A percentile compares a stretch with the other conserved stretches of the same genome.
Evolutionary conservation across 2,797 vertebrate genomes (phyloP).

Genomic region (Arctocebus calabarensis): DNA sequence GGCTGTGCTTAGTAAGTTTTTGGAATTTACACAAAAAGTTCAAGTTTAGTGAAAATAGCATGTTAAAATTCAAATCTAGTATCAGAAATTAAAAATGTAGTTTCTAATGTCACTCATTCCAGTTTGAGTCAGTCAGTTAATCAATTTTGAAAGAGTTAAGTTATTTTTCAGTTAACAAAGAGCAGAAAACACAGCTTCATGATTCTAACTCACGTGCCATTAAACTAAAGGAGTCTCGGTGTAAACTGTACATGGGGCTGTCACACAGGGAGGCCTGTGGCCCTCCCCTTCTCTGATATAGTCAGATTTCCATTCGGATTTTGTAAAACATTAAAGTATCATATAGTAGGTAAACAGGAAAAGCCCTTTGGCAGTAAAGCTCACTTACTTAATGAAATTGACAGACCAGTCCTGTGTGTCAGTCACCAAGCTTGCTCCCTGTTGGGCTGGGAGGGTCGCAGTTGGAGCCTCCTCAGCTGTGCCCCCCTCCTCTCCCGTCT

Average conservation of each 20-base stretch:
- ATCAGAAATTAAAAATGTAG: background rate
- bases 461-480: rapidly evolving
- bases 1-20: background rate
- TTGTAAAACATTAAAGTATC: too few species aligned
- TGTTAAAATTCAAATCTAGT: background rate
- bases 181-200: background rate
- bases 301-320: background rate
- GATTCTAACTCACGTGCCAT: rapidly evolving
- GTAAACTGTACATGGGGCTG: rapidly evolving
- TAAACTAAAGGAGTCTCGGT: background rate
- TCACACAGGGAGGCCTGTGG: too few species aligned
- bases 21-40: background rate
- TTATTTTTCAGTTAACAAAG: background rate
- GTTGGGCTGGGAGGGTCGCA: rapidly evolving
- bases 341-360: background rate
- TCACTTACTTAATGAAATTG: too few species aligned
- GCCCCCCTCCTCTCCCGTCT: too few species aligned
- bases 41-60: background rate
- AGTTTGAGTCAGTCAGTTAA: background rate
- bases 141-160: background rate
- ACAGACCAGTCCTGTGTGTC: rapidly evolving
- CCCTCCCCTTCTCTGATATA: too few species aligned
- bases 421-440: rapidly evolving
- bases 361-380: background rate
- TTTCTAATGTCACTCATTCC: background rate